These are phyloP conservation scores for Xyrichtys novacula DNA, from an alignment of 2,797 vertebrate genomes.

Conservation along the genomic window DNA sequence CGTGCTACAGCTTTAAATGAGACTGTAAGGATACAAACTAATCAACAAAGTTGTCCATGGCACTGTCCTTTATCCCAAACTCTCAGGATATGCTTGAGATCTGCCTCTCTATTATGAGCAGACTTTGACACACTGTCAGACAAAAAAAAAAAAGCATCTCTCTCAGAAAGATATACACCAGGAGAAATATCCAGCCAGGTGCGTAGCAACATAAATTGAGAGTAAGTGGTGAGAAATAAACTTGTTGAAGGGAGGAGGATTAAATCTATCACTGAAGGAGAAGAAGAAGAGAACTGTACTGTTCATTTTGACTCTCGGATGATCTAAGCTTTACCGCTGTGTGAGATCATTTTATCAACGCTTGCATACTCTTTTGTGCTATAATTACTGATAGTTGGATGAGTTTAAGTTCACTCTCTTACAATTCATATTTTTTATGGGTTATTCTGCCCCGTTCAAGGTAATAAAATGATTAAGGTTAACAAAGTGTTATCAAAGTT, in stretches of 20 bases:
- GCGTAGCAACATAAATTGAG: slow-evolving; percentile 14
- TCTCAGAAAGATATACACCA: background rate
- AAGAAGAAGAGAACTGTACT: slow-evolving; percentile 13
- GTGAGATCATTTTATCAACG: background rate
- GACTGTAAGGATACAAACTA: background rate
- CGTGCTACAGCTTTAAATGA: background rate
- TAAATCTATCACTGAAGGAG: background rate
- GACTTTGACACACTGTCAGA: slow-evolving; percentile 12
- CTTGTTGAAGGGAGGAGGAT: background rate
- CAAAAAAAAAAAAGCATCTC: background rate
- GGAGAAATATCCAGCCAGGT: slow-evolving; percentile 1
- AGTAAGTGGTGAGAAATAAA: slow-evolving; percentile 8
- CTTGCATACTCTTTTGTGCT: background rate
- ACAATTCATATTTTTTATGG: background rate
- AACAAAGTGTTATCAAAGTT: too few relatives aligned
- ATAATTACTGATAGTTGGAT: background rate
- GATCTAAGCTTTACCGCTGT: background rate
- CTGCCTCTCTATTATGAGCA: background rate
- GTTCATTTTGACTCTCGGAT: background rate
- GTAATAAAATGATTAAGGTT: too few relatives aligned
- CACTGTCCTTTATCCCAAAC: background rate
- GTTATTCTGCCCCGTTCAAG: too few relatives aligned
- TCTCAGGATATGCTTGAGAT: background rate
- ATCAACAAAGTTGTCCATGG: background rate
- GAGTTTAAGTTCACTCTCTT: background rate